A percentile compares a stretch with the other conserved stretches of the same genome.
Conservation (phyloP, 1,140 invertebrate genomes). For the Heliothis subflexa region DNA sequence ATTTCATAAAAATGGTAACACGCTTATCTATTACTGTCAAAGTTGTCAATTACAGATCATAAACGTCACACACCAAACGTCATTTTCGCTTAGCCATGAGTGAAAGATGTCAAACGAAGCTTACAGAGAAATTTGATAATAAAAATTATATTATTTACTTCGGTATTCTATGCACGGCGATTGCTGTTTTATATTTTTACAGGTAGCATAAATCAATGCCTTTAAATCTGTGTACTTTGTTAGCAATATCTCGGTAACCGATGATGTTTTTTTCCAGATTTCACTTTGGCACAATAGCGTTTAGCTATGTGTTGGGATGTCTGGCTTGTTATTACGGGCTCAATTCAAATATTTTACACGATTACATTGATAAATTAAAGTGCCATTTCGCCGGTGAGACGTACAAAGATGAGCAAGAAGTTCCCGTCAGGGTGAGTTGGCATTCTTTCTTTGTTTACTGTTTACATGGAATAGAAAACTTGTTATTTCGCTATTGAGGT, state of each 20-base stretch:
- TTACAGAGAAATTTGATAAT: conserved; percentile 80
- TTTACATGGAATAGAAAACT: conserved; percentile 44
- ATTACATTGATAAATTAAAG: conserved; percentile 71
- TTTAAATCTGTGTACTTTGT: conserved; percentile 43
- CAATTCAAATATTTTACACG: conserved; percentile 70
- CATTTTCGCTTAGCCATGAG: conserved; percentile 81
- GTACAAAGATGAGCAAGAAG: conserved; percentile 53
- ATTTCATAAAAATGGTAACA: background rate
- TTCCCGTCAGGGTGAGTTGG: conserved; percentile 66
- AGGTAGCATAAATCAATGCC: conserved; percentile 59
- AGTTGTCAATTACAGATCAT: background rate
- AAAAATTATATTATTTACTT: conserved; percentile 80
- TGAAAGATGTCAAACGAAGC: conserved; percentile 84
- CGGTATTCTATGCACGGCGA: conserved; percentile 70
- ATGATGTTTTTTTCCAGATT: conserved; percentile 74
- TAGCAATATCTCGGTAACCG: conserved; percentile 51
- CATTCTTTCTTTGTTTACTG: conserved; percentile 51
- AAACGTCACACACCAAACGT: conserved; percentile 55
- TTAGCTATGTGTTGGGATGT: conserved; percentile 83
- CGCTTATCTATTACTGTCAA: background rate
- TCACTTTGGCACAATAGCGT: conserved; percentile 77
- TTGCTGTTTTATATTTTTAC: conserved; percentile 77
- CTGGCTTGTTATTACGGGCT: conserved; percentile 81
- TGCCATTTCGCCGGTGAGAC: conserved; percentile 70
- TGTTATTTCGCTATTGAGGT: conserved; percentile 43